Evolutionary conservation across 2,113 vertebrate species (phyloP), one percentile per base, ranked within the genome.

Genomic region (Oryzias celebensis): DNA sequence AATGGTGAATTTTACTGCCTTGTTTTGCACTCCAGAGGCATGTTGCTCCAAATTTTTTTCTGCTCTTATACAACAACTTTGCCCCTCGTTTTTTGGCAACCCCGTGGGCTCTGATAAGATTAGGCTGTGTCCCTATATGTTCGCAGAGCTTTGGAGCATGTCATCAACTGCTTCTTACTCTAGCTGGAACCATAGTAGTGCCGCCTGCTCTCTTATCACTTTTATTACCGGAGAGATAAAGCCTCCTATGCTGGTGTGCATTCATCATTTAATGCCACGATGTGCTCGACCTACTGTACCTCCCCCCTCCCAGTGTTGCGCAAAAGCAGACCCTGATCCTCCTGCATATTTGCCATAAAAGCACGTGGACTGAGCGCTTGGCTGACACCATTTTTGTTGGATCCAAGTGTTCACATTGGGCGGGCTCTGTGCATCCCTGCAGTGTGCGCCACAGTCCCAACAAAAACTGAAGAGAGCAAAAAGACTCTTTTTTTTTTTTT

Each of bases 101-200:
- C 50, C 43, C 0, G 65, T 81, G 55, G 77, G 20, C 57, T 65
- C 60, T 62, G 57, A 79, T 76, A 26, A 67, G 52, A 76, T 71
- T 73, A 68, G 14, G 15, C 65, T 7, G 3, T 47, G 22, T 41
- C 36, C 48, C n/a, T 59, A 7, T 28, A 46, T 46, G 66, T 61
- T 62, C 17, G 28, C 4, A 48, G 36, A 76, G 61, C 54, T 51
- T 51, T 3, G 52, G 66, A 52, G 71, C 31, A 0, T 52, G 7
- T 52, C 23, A 52, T 36, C 36, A 36, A 36, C 36, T 8, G 36
- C 36, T 36, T 36, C 36, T 36, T 36, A 13, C 10, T 36, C 36
- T 36, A 3, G 36, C 36, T 36, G 2, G 8, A 36, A 36, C 3
- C 12, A 10, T 36, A 36, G 36, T 36, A 36, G 3, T 12, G 10